A percentile compares a stretch with the other conserved stretches of the same genome.
Evolutionary conservation across 2,888 invertebrate species (phyloP).

Genomic region (Girardia tigrina): DNA sequence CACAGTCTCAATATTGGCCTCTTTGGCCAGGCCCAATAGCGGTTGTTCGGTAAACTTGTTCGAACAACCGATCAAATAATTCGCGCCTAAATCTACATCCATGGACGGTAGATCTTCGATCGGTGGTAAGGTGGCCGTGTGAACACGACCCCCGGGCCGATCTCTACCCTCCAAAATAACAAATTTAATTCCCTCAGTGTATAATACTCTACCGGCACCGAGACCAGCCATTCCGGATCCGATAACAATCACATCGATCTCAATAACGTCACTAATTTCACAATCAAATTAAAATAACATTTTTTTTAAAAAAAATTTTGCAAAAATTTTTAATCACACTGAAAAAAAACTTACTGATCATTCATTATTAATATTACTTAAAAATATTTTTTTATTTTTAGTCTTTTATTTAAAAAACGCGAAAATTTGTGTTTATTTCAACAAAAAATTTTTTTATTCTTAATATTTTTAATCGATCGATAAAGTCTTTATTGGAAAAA

Average conservation of each 20-base stretch:
- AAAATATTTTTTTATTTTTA: too few relatives aligned
- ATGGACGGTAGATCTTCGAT: not conserved
- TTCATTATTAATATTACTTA: too few relatives aligned
- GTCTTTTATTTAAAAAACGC: too few relatives aligned
- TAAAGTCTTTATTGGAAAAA: too few relatives aligned
- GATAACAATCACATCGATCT: slow-evolving; percentile 34
- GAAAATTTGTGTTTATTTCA: too few relatives aligned
- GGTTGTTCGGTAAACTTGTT: slow-evolving; percentile 34
- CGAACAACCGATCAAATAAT: slow-evolving; percentile 37
- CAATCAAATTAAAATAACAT: too few relatives aligned
- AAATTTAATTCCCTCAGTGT: not conserved
- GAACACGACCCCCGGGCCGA: slow-evolving; percentile 36
- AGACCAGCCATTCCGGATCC: slow-evolving; percentile 37
- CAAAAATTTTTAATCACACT: too few relatives aligned
- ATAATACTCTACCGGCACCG: slow-evolving; percentile 35
- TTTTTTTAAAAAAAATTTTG: too few relatives aligned
- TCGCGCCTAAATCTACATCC: slow-evolving; percentile 37
- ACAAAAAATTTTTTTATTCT: too few relatives aligned
- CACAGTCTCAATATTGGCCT: not conserved
- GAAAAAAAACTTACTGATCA: too few relatives aligned
- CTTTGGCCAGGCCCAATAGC: slow-evolving; percentile 32
- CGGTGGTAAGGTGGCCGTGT: slow-evolving; percentile 31
- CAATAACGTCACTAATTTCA: not conserved
- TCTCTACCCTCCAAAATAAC: slow-evolving; percentile 36
- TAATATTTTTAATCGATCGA: too few relatives aligned